Evolutionary conservation across 2,888 invertebrate species (phyloP).

Genomic region (Drosophila pegasa): DNA sequence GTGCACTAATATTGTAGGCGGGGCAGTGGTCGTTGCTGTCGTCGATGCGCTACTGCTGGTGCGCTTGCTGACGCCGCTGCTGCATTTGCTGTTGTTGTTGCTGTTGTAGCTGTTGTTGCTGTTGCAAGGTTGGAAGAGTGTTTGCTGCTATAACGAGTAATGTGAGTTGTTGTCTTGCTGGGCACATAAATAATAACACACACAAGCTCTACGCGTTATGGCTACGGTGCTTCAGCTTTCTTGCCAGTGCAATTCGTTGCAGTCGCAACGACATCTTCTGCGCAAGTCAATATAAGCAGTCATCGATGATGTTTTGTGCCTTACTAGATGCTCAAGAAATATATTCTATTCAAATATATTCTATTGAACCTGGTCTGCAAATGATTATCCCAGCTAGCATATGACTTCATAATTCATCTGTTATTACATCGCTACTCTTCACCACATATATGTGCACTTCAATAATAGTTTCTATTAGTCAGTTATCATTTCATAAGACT

Average conservation of each 20-base stretch:
- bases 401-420: neutral
- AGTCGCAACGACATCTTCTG: neutral
- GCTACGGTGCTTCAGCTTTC: conserved; percentile 1
- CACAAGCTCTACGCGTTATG: conserved; percentile 23
- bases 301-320: neutral
- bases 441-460: too few species aligned
- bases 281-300: neutral
- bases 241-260: conserved; percentile 3
- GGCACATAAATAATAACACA: conserved; percentile 42
- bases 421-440: neutral
- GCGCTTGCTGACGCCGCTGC: conserved; percentile 52
- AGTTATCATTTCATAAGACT: too few species aligned
- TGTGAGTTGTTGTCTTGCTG: conserved; percentile 68
- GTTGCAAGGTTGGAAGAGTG: conserved; percentile 80
- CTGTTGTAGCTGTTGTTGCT: conserved; percentile 47
- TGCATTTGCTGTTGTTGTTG: conserved; percentile 19
- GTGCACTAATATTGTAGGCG: conserved; percentile 79
- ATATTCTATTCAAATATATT: neutral
- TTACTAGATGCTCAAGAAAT: neutral
- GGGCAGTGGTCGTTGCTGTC: conserved; percentile 25
- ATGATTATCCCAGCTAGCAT: neutral
- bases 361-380: too few species aligned
- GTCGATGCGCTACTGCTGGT: conserved; percentile 47
- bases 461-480: too few species aligned
- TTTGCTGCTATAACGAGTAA: conserved; percentile 83